Percentiles rank a stretch among this genome's conserved stretches.
phyloP scores from a whole-genome alignment of 2,113 vertebrate genomes.

The Taxidea taxus region DNA sequence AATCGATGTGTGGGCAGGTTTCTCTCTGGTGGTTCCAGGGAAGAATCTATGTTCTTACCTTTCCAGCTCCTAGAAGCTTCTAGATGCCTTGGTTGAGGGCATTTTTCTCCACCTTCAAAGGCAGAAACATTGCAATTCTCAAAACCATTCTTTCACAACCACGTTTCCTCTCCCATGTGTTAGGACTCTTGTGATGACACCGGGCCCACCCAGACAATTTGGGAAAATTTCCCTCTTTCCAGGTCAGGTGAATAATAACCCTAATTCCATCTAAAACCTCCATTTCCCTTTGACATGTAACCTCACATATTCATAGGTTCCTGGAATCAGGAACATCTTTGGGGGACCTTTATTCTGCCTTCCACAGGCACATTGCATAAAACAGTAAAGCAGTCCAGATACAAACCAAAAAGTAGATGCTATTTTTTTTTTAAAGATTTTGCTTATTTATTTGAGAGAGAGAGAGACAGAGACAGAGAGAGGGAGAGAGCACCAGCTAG shows the following conservation, averaged over 20 bases:
- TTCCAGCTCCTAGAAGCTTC: neutral
- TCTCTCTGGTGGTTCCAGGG: no score
- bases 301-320: neutral
- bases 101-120: neutral
- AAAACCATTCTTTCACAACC: neutral
- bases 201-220: neutral
- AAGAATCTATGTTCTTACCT: neutral
- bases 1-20: neutral
- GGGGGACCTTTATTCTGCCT: neutral
- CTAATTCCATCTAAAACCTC: neutral
- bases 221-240: neutral
- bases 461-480: fast-evolving
- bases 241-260: neutral
- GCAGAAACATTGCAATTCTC: neutral
- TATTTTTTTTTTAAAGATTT: neutral
- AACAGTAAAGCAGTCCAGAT: neutral
- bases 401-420: neutral
- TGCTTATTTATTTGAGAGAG: neutral
- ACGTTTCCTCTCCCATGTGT: fast-evolving
- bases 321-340: neutral
- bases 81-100: neutral
- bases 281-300: neutral
- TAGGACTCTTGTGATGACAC: neutral
- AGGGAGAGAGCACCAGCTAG: neutral
- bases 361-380: neutral